Conservation (phyloP, 2,888 invertebrate species). For the Andrena chrysosceles region DNA sequence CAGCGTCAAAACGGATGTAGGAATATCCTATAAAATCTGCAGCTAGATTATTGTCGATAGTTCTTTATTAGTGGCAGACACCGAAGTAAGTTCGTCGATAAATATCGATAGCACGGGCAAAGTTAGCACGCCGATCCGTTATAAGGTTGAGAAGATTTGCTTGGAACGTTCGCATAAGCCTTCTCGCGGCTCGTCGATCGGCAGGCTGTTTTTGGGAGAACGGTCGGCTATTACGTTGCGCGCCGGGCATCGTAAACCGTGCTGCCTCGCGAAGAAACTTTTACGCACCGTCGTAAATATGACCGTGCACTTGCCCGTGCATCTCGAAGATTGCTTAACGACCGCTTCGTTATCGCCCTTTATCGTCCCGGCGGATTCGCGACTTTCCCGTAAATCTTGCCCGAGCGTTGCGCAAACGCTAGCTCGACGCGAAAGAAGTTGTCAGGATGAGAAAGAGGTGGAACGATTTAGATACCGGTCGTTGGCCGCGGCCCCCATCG, state of each 20-base stretch:
- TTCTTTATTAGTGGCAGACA: no score
- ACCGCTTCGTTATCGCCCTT: constrained; percentile 35
- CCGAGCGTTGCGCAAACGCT: constrained; percentile 14
- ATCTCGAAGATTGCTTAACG: constrained; percentile 59
- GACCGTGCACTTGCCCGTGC: constrained; percentile 38
- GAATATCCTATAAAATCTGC: neutral
- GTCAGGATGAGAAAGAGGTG: neutral
- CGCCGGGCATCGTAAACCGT: constrained; percentile 59
- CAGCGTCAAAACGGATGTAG: neutral
- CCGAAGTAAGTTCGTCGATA: neutral
- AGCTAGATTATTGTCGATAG: neutral
- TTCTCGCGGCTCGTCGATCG: constrained; percentile 30
- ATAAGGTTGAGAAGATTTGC: constrained; percentile 17
- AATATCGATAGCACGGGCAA: neutral
- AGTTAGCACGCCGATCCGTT: neutral
- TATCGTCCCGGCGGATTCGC: constrained; percentile 25
- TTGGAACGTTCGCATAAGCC: neutral
- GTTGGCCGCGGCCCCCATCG: neutral
- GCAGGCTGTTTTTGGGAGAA: constrained; percentile 14
- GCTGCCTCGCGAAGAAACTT: constrained; percentile 58
- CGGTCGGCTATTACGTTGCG: constrained; percentile 32
- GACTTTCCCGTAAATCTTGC: constrained; percentile 14
- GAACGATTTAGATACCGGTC: constrained; percentile 10
- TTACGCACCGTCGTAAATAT: constrained; percentile 57
- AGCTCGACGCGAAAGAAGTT: neutral